Base-by-base conservation (phyloP, 2,888 invertebrate genomes). In the Phasia obesa region DNA sequence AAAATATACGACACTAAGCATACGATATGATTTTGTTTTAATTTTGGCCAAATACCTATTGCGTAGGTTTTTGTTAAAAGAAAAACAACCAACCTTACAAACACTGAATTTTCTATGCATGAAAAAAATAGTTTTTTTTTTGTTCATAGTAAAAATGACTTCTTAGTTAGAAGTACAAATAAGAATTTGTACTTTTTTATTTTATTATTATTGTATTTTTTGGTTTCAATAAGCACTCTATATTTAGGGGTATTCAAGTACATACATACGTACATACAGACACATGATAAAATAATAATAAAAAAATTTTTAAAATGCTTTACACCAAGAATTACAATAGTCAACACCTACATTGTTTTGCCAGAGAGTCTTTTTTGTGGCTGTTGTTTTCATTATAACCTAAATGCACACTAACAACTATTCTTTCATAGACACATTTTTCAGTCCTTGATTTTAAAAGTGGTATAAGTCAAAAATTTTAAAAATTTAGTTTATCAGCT, bases 291-390 rank as follows among this genome's bases (percentile, higher is more conserved):
- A 23, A 19, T 65, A 53, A 3, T 38, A 27, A 49, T 51, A 65
- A 17, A 23, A 19, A 59, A 53, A 57, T 38, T 65, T 79, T 60
- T 79, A 59, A 74, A 75, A 64, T 75, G 51, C 27, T 78, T 82
- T 75, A 82, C 82, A 82, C 55, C 69, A 35, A 64, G n/a, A 59
- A 65, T 83, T 83, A 70, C 78, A 69, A 75, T 65, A 64, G 44
- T 9, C 57, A 78, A 74, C 78, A 78, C 64, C 77, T 64, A 82
- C 82, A 74, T 25, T 69, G 35, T 47, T 15, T 65, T 70, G 27
- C 9, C 27, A 1, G 44, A 0, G 44, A 27, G 9, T 44, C 27
- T 55, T 4, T 1, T n/a, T 69, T 57, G 2, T 19, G 2, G 17
- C 9, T 17, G 42, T 57, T 44, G 53, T 23, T n/a, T 42, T 4